Conservation (phyloP, 1,140 invertebrate genomes). For the Agrypnia vestita region DNA sequence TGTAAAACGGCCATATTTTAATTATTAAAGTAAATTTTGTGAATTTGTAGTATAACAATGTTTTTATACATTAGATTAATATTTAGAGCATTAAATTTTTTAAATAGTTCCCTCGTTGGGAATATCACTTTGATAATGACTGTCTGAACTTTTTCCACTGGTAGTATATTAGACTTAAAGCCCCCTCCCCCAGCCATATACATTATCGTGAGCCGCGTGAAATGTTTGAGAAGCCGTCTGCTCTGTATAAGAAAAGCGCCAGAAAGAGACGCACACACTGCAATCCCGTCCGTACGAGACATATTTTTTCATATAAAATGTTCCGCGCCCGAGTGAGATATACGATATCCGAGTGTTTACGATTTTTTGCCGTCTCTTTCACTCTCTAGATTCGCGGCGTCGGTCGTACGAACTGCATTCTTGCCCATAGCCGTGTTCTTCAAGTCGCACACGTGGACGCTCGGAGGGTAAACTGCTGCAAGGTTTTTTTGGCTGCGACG, state of each 20-base stretch:
- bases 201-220: neutral
- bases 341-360: constrained; percentile 33
- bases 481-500: too few relatives aligned
- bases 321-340: constrained; percentile 35
- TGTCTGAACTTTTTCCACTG: too few relatives aligned
- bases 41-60: too few relatives aligned
- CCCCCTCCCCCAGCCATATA: too few relatives aligned
- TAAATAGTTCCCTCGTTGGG: too few relatives aligned
- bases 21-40: too few relatives aligned
- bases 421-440: constrained; percentile 5
- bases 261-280: constrained; percentile 12
- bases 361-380: constrained; percentile 42
- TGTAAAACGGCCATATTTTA: too few relatives aligned
- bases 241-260: neutral
- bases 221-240: neutral
- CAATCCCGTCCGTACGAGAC: constrained; percentile 11
- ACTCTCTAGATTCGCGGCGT: constrained; percentile 34
- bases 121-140: too few relatives aligned
- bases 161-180: too few relatives aligned
- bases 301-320: constrained; percentile 42
- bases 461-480: neutral
- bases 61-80: too few relatives aligned
- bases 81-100: too few relatives aligned
- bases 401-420: constrained; percentile 1
- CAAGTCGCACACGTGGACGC: neutral